Evolutionary conservation across 2,888 invertebrate genomes (phyloP).

Genomic region (Miltochrista miniata): DNA sequence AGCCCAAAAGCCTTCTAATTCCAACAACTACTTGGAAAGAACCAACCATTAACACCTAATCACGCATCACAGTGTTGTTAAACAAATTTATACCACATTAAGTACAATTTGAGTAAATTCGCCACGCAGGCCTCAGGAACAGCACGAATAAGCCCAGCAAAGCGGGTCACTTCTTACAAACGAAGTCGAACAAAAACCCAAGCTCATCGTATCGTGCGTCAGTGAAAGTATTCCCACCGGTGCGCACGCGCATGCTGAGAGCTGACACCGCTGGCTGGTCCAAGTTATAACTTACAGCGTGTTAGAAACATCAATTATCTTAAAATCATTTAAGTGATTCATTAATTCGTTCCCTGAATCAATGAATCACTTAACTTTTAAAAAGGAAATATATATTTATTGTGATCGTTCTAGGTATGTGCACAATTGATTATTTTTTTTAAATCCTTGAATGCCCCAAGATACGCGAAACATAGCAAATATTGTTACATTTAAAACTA

Average conservation of each 20-base stretch:
- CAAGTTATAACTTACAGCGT: constrained; percentile 10
- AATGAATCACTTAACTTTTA: too few relatives aligned
- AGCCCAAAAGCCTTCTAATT: not conserved
- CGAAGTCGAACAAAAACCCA: constrained; percentile 24
- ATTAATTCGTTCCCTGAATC: too few relatives aligned
- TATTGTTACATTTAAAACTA: too few relatives aligned
- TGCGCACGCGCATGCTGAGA: constrained; percentile 39
- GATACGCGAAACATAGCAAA: too few relatives aligned
- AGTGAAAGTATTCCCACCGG: constrained; percentile 74
- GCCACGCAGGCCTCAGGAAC: constrained; percentile 1
- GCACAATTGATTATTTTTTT: too few relatives aligned
- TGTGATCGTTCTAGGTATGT: too few relatives aligned
- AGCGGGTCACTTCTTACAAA: constrained; percentile 13
- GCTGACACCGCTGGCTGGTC: constrained; percentile 4
- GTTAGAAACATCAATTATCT: too few relatives aligned
- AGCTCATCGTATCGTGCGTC: constrained; percentile 31
- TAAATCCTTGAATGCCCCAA: too few relatives aligned
- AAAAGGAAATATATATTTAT: too few relatives aligned
- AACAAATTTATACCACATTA: not conserved
- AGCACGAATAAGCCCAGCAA: constrained; percentile 7
- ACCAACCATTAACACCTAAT: not conserved
- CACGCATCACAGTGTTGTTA: not conserved
- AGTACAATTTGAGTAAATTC: not conserved
- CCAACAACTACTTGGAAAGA: not conserved
- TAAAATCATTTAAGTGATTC: too few relatives aligned